Base-by-base conservation (phyloP, 2,113 vertebrate species). In the Campylorhamphus procurvoides region DNA sequence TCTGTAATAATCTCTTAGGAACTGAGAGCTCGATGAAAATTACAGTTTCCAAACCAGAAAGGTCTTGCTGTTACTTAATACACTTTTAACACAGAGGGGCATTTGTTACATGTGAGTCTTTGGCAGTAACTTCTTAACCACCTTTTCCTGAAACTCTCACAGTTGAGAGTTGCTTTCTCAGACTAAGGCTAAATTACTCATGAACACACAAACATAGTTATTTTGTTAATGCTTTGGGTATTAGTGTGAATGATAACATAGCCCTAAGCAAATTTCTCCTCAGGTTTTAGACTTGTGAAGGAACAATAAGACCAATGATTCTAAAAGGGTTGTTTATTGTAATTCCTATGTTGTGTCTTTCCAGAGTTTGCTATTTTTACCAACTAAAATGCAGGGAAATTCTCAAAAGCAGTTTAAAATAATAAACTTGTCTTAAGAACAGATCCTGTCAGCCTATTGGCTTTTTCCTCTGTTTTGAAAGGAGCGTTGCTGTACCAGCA, bases 361-460 rank as follows among this genome's bases (percentile, higher is more conserved):
- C 64, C 73, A 92, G 73, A 64, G 58, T 66, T 89, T 81, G 76
- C 90, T 94, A 87, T 96, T 95, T 96, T 95, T 96, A 94, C 85
- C 37, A 75, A 60, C 35, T 52, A 42, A 96, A 96, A 81, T 2
- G 10, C 25, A 75, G 56, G 74, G 76, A 68, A 93, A 87, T 72
- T 96, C 73, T 95, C 76, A 81, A 94, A 96, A 93, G 69, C 40
- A 74, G 62, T 84, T 96, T 95, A 86, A 90, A 95, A 96, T 95
- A 96, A 96, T 84, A 96, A 96, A 87, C 94, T 96, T 93, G 44
- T 88, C 64, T 78, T 75, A 81, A 81, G 92, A 96, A 78, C 83
- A 93, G 87, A 88, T 89, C 49, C 64, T 7, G 9, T 95, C 93
- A 94, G 49, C 56, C 72, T 91, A 60, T 78, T 96, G 94, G 93